Conservation (phyloP, 2,888 invertebrate genomes). For the Athalia rosae region DNA sequence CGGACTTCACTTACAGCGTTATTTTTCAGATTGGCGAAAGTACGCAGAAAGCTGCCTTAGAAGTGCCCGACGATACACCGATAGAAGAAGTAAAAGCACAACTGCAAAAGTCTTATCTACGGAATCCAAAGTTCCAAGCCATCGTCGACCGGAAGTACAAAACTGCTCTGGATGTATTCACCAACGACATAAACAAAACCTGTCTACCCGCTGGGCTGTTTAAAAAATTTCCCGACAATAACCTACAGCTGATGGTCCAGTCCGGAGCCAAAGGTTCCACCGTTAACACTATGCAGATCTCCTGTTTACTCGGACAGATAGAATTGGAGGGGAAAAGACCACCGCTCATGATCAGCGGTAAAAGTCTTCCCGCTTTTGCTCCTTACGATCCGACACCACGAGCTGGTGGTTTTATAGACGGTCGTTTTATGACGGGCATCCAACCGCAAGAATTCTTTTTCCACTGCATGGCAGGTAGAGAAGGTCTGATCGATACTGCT, state of each 20-base stretch:
- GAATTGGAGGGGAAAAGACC: conserved; percentile 98
- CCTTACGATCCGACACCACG: conserved; percentile 91
- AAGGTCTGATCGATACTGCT: conserved; percentile 99
- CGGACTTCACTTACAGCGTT: neutral
- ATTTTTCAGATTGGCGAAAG: conserved; percentile 75
- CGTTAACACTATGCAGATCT: conserved; percentile 99
- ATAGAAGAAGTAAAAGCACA: conserved; percentile 79
- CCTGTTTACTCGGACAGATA: conserved; percentile 97
- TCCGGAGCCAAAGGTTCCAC: conserved; percentile 99
- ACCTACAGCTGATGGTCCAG: conserved; percentile 98
- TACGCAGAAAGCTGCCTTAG: conserved; percentile 83
- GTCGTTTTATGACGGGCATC: conserved; percentile 98
- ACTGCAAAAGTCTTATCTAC: conserved; percentile 82
- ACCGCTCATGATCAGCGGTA: conserved; percentile 94
- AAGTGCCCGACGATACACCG: conserved; percentile 78
- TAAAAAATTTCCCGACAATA: conserved; percentile 93
- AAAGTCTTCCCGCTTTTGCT: conserved; percentile 93
- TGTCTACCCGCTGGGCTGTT: conserved; percentile 91
- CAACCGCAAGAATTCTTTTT: conserved; percentile 98
- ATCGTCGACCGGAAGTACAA: conserved; percentile 91
- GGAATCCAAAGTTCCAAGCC: conserved; percentile 85
- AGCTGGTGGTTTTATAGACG: conserved; percentile 97
- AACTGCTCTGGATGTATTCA: conserved; percentile 85
- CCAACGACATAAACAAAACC: conserved; percentile 91
- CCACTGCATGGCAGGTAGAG: conserved; percentile 99